phyloP scores from a whole-genome alignment of 1,140 invertebrate species.

The Sycophila sp. region DNA sequence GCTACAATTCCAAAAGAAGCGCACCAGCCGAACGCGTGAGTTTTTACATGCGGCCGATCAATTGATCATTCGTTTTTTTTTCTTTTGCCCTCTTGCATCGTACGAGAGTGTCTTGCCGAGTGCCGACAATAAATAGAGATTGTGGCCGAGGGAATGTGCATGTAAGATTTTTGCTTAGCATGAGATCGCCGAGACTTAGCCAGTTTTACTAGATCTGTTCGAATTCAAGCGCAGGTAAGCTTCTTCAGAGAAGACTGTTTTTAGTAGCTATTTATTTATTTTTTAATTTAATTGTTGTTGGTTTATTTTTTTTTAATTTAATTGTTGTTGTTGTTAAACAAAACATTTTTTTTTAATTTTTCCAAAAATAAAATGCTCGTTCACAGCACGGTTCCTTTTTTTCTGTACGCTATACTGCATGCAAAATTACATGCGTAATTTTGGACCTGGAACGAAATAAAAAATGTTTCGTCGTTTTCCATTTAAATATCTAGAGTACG shows the following conservation, averaged over 20 bases:
- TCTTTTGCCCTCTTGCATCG: no score
- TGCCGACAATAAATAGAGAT: not conserved
- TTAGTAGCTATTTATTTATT: not conserved
- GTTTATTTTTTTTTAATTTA: no score
- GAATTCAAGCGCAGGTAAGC: slow-evolving; percentile 39
- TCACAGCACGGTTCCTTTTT: no score
- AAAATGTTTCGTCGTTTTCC: no score
- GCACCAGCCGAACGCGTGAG: slow-evolving; percentile 74
- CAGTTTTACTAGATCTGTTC: slow-evolving; percentile 35
- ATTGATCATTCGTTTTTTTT: not conserved
- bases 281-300: no score
- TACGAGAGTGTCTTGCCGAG: not conserved
- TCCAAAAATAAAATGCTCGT: no score
- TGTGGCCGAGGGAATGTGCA: slow-evolving; percentile 47
- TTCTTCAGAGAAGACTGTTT: not conserved
- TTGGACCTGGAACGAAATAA: no score
- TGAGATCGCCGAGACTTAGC: slow-evolving; percentile 60
- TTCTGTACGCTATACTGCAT: no score
- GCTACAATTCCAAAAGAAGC: slow-evolving; percentile 81
- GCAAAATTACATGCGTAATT: no score
- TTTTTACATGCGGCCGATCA: slow-evolving; percentile 31
- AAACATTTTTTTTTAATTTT: no score
- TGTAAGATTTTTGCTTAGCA: slow-evolving; percentile 50
- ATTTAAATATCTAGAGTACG: no score
- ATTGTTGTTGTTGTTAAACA: no score